Evolutionary conservation across 2,113 vertebrate genomes (phyloP), one percentile per base, ranked within the genome.

Genomic region (Paedocypris sp.): DNA sequence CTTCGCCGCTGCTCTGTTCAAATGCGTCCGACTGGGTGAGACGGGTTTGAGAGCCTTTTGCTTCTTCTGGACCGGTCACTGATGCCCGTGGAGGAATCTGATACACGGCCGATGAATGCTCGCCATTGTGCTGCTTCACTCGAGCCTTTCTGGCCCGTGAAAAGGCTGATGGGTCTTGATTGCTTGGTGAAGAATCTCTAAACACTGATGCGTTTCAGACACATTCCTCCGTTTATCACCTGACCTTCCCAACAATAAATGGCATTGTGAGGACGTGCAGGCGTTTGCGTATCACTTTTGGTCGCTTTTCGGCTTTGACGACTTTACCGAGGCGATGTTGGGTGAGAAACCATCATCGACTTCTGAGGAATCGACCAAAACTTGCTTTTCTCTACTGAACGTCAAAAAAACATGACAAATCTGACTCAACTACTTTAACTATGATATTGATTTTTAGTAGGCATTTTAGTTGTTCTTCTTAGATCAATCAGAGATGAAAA

Each of bases 1-100:
- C 62, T 66, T 26, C 16, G n/a, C 8, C 20, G 41, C 53, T 23
- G 28, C 65, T 56, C 22, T 6, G 42, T 53, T 60, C 62, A 32
- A 48, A 48, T 22, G 2, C 22, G 28, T 42, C 41, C 56, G 33
- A 13, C 26, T 8, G 16, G 48, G 60, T 39, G 38, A 59, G 41
- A 59, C 52, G 46, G 42, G 53, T 52, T 59, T 38, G 22, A 32
- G 32, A 41, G 47, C 32, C 2, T 31, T 45, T 15, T 13, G 32
- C 6, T 46, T 36, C 52, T 45, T 54, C 15, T 41, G 42, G 12
- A 36, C 18, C 16, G 4, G 9, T 32, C 20, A 45, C 36, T 31
- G 43, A 23, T 20, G 33, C 31, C 32, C 28, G n/a, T 32, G 29
- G 16, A 67, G 32, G 36, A 60, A 39, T 54, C 23, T 54, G 51